Evolutionary conservation across 2,888 invertebrate genomes (phyloP), one percentile per base, ranked within the genome.

Genomic region (Troilus luridus): DNA sequence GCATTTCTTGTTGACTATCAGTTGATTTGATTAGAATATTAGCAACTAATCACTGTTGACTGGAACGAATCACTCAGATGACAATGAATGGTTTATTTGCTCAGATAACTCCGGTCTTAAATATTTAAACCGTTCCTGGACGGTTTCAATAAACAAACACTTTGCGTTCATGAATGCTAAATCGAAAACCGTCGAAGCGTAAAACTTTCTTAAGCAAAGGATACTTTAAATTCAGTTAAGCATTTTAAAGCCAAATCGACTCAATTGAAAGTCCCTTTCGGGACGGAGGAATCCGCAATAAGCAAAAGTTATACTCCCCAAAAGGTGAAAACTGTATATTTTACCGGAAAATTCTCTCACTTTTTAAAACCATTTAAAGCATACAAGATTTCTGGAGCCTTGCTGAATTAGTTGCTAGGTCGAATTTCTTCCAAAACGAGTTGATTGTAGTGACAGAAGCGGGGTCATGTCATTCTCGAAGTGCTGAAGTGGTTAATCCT

Each of bases 161-260:
- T 77, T 41, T 9, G 17, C 72, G 72, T 77, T 77, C 72, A 77
- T 77, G 72, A 77, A 77, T 77, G 72, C 27, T 17, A 41, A 77
- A 77, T 77, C 14, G 0, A 41, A 77, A 77, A 77, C 72, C 14
- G 72, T 2, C 72, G 41, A 77, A 14, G 72, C 72, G 41, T 77
- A 17, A 77, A 77, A 77, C 72, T 77, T 77, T 77, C 72, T 77
- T 77, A 9, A 41, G 72, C 72, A 77, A 77, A 77, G 17, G 19
- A 41, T 77, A 77, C 72, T 77, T 77, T 77, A 77, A 77, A 77
- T 77, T 77, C 72, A 77, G 72, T 41, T 7, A 41, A 77, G 27
- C 72, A 77, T 77, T 77, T 77, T 41, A 77, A 77, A 77, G 72
- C 72, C 72, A 77, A 77, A 77, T 77, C 72, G 72, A 77, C 27